Percentiles rank a stretch among this genome's conserved stretches.
Evolutionary conservation across 2,888 invertebrate species (phyloP).

Genomic region (Andrena hattorfiana): DNA sequence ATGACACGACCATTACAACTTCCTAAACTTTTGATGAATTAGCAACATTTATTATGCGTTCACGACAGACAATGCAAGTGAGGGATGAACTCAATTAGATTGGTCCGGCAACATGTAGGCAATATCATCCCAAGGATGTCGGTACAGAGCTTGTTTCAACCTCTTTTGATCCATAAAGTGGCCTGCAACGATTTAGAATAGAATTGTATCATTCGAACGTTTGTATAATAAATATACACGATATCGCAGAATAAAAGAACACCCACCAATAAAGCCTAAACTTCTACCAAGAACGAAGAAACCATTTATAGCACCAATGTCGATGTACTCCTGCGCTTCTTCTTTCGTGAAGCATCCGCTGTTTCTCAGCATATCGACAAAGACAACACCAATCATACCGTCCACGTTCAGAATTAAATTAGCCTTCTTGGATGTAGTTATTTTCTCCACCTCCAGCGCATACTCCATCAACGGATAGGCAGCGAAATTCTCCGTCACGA

Average conservation of each 20-base stretch:
- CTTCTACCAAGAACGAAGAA: constrained; percentile 99
- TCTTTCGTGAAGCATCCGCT: constrained; percentile 98
- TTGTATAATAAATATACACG: background rate
- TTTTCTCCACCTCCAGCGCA: constrained; percentile 98
- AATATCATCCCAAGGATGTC: constrained; percentile 99
- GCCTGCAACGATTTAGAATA: constrained; percentile 85
- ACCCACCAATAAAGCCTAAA: constrained; percentile 97
- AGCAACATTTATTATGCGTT: constrained; percentile 67
- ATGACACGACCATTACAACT: background rate
- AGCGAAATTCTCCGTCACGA: constrained; percentile 97
- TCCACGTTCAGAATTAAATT: constrained; percentile 99
- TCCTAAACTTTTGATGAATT: constrained; percentile 52
- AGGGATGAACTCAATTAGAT: constrained; percentile 84
- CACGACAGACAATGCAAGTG: constrained; percentile 65
- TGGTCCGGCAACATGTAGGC: constrained; percentile 93
- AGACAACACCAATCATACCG: constrained; percentile 98
- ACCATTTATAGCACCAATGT: constrained; percentile 99
- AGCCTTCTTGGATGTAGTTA: constrained; percentile 99
- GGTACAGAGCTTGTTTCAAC: constrained; percentile 98
- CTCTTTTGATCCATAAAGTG: constrained; percentile 99
- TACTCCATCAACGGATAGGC: constrained; percentile 97
- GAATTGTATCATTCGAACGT: too few species aligned
- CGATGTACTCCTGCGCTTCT: constrained; percentile 98
- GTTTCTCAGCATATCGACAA: constrained; percentile 98
- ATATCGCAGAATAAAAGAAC: background rate